Conservation (phyloP, 2,113 vertebrate species). For the Platichthys flesus region DNA sequence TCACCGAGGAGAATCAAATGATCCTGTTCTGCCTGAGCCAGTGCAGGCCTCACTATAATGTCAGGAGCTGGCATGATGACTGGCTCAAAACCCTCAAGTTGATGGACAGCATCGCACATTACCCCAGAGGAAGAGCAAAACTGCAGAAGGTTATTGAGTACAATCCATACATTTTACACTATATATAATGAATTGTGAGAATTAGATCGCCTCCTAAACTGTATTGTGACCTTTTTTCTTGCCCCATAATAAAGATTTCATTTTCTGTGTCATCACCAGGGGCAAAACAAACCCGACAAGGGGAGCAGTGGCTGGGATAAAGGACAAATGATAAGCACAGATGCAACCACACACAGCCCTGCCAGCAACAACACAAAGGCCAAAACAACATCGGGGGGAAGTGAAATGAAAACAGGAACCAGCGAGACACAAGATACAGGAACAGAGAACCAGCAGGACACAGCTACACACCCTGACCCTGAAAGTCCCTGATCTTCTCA, state of each 20-base stretch:
- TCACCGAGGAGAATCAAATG: constrained; percentile 76
- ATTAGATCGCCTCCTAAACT: background rate
- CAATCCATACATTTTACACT: background rate
- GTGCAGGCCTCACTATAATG: constrained; percentile 70
- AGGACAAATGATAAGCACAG: constrained; percentile 3
- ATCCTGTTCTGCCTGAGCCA: constrained; percentile 73
- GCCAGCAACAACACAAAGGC: background rate
- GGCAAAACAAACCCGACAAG: constrained; percentile 10
- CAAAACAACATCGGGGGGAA: background rate
- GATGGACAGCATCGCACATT: constrained; percentile 67
- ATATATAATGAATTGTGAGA: background rate
- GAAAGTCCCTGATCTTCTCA: constrained; percentile 11
- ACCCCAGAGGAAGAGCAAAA: constrained; percentile 53
- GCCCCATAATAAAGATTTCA: background rate
- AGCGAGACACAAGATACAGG: background rate
- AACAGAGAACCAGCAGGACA: background rate
- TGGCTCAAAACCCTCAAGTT: constrained; percentile 73
- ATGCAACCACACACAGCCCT: background rate
- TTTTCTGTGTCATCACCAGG: constrained; percentile 31
- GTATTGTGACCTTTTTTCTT: background rate
- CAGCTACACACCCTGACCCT: background rate
- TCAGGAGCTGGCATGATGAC: constrained; percentile 78
- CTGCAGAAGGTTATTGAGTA: constrained; percentile 59
- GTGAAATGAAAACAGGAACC: background rate
- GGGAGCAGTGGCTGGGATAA: background rate